phyloP scores from a whole-genome alignment of 2,797 vertebrate genomes.

The Xenopus petersii region DNA sequence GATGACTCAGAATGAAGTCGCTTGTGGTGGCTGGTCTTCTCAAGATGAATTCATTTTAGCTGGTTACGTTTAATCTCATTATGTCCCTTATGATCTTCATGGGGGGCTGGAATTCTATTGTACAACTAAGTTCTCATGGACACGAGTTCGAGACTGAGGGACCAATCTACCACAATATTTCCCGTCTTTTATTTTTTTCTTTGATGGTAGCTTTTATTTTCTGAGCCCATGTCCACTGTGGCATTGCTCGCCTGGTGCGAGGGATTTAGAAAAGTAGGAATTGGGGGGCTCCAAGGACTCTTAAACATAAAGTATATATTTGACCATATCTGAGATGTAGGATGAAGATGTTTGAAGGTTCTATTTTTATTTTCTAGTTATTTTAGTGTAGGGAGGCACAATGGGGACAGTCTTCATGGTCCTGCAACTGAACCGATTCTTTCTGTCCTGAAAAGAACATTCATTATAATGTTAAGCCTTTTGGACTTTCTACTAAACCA shows the following conservation, averaged over 20 bases:
- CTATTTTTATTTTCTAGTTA: constrained; percentile 43
- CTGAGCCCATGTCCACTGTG: constrained; percentile 57
- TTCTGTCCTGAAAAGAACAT: constrained; percentile 71
- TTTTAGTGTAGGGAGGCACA: constrained; percentile 50
- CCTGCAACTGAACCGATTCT: constrained; percentile 56
- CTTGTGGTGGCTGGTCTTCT: constrained; percentile 8
- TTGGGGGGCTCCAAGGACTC: constrained; percentile 43
- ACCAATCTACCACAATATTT: constrained; percentile 26
- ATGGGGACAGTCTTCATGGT: constrained; percentile 56
- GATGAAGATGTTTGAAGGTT: constrained; percentile 47
- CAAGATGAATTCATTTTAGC: constrained; percentile 15
- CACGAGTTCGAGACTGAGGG: constrained; percentile 32
- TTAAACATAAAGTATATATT: constrained; percentile 50
- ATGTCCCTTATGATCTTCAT: neutral
- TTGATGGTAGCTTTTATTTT: constrained; percentile 57
- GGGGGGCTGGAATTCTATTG: constrained; percentile 7
- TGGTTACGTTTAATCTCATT: constrained; percentile 41
- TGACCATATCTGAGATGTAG: constrained; percentile 34
- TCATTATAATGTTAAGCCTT: constrained; percentile 65
- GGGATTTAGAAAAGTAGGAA: constrained; percentile 8
- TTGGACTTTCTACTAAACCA: constrained; percentile 71
- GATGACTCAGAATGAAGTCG: constrained; percentile 16
- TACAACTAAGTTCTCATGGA: constrained; percentile 20
- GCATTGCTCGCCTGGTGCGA: constrained; percentile 59
- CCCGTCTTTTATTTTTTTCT: constrained; percentile 45